These are phyloP conservation scores for Odontomyia ornata DNA, from an alignment of 2,888 invertebrate genomes.

Conservation along the genomic window DNA sequence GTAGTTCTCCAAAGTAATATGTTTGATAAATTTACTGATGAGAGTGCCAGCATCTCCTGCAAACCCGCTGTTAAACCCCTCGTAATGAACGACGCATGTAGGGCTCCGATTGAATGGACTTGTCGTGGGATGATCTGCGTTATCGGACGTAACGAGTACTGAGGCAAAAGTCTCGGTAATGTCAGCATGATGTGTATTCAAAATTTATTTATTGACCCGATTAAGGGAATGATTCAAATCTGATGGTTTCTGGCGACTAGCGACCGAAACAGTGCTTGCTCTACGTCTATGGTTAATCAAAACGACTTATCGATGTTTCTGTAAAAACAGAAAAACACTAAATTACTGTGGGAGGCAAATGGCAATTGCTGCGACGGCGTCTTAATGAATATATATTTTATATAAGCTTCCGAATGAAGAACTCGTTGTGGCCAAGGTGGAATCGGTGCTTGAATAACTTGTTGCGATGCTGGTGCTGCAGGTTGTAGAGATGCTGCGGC, in stretches of 20 bases:
- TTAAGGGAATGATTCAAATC: no score
- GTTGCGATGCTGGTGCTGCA: no score
- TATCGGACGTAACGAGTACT: background rate
- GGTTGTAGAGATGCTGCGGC: slow-evolving; percentile 46
- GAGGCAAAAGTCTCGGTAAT: background rate
- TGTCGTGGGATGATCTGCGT: background rate
- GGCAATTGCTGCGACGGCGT: no score
- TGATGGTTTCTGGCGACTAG: slow-evolving; percentile 76
- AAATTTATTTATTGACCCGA: no score
- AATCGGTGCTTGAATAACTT: slow-evolving; percentile 58
- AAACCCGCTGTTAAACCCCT: slow-evolving; percentile 56
- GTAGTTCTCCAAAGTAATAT: no score
- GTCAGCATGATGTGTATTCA: background rate
- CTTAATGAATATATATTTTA: slow-evolving; percentile 85
- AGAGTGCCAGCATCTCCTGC: slow-evolving; percentile 58
- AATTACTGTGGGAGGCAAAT: background rate
- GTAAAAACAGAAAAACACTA: background rate
- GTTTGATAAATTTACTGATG: no score
- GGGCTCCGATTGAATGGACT: background rate
- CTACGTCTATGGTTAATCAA: slow-evolving; percentile 76
- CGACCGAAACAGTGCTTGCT: slow-evolving; percentile 85
- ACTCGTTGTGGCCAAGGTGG: slow-evolving; percentile 83
- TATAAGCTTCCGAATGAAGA: no score
- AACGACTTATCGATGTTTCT: background rate
- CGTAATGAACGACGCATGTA: slow-evolving; percentile 56